Base-by-base conservation (phyloP, 2,888 invertebrate genomes). In the Thymelicus acteon region DNA sequence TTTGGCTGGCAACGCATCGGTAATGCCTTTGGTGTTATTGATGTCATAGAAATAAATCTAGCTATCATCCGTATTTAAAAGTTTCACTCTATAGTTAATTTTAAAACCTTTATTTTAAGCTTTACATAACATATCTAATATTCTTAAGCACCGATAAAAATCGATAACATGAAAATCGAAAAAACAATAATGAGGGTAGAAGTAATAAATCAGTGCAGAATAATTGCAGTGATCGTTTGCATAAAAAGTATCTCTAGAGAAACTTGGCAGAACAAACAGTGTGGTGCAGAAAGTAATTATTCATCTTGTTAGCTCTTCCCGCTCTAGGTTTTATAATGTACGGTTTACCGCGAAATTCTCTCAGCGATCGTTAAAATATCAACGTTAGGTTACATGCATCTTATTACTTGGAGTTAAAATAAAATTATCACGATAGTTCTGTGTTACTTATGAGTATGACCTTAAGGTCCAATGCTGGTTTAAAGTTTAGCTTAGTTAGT, bases 251-350 rank as follows among this genome's bases (percentile, higher is more conserved):
- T 57, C 57, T 6, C 57, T 10, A 57, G 57, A 57, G 57, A 57
- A 57, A 57, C 57, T 57, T 57, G 57, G 57, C 57, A 57, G 57
- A 57, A 57, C 57, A 57, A 57, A 57, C 57, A 57, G 31, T 57
- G 57, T 57, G 57, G 57, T 57, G 57, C 57, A 57, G 57, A 57
- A 57, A 57, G 57, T 57, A 57, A 57, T 57, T 57, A 57, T 57
- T 57, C 57, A 57, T 57, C 57, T 57, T 57, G 57, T 57, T 57
- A 57, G 57, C 57, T 57, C 57, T 57, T 6, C 57, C 31, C 57
- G 13, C 57, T 57, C 24, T 54, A 54, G 24, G 54, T 54, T 54
- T 54, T 54, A 54, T 54, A 54, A 54, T 54, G 54, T n/a, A 24
- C 24, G 19, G 24, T 12, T 54, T 54, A 54, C 54, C 24, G 24